Conservation (phyloP, 2,797 vertebrate genomes). For the Periophthalmus magnuspinnatus region DNA sequence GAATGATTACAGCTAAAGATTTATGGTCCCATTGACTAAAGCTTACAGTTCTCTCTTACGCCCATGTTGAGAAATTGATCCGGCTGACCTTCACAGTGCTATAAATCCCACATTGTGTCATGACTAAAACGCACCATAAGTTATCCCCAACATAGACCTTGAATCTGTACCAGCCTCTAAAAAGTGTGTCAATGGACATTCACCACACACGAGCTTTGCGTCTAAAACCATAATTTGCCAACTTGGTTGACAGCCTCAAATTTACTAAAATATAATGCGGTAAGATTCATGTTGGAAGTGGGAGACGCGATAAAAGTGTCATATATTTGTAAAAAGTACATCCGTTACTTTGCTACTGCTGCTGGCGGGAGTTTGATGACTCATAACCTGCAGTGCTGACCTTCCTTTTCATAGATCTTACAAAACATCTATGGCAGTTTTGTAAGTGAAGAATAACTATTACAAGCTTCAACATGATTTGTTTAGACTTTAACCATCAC, state of each 20-base stretch:
- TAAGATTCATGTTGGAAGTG: neutral
- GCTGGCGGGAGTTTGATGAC: neutral
- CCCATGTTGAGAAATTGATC: constrained; percentile 56
- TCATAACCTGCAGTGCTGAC: constrained; percentile 1
- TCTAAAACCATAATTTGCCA: neutral
- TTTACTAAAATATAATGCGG: neutral
- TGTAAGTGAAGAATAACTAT: neutral
- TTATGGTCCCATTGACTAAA: constrained; percentile 52
- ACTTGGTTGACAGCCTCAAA: neutral
- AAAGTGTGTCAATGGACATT: neutral
- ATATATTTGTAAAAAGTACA: constrained; percentile 3
- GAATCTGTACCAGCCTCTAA: constrained; percentile 16
- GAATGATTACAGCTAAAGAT: constrained; percentile 45
- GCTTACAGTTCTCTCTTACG: constrained; percentile 43
- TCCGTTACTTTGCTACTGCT: neutral
- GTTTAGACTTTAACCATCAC: neutral
- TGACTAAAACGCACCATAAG: constrained; percentile 40
- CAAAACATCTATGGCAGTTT: neutral
- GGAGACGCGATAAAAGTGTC: neutral
- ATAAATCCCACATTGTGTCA: constrained; percentile 48
- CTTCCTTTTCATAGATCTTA: neutral
- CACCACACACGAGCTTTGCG: neutral
- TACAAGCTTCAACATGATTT: neutral
- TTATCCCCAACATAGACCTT: constrained; percentile 31
- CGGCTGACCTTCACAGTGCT: constrained; percentile 51